Conservation (phyloP, 2,113 vertebrate species). For the Actinemys pallida region DNA sequence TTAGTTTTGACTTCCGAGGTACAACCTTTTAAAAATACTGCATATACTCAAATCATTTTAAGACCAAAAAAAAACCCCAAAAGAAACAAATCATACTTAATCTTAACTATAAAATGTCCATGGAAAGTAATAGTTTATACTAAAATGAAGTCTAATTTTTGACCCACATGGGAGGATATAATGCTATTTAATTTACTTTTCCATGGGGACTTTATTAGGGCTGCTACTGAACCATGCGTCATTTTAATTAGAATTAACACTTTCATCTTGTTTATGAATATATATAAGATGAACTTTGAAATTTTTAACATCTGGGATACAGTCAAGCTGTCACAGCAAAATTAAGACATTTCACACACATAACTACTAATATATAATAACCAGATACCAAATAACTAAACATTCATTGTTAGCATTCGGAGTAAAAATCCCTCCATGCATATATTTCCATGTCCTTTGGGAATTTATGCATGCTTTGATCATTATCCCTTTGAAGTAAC, state of each 20-base stretch:
- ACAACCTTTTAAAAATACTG: not conserved
- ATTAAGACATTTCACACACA: conserved; percentile 75
- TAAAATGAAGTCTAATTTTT: conserved; percentile 13
- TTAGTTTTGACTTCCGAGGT: rapidly evolving
- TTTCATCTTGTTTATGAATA: conserved; percentile 77
- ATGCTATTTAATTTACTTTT: conserved; percentile 52
- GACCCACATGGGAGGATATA: conserved; percentile 7
- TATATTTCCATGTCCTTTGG: conserved; percentile 77
- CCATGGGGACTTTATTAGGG: conserved; percentile 58
- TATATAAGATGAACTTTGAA: conserved; percentile 67
- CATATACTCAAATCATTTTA: not conserved
- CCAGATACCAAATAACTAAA: conserved; percentile 80
- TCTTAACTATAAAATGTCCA: conserved; percentile 15
- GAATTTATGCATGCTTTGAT: conserved; percentile 89
- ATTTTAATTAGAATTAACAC: conserved; percentile 81
- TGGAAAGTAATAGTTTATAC: not conserved
- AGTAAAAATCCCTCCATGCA: conserved; percentile 77
- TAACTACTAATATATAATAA: conserved; percentile 67
- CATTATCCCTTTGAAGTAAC: conserved; percentile 88
- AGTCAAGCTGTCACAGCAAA: conserved; percentile 71
- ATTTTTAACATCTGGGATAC: conserved; percentile 71
- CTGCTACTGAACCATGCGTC: conserved; percentile 58
- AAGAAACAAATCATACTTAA: not conserved
- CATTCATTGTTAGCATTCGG: conserved; percentile 81
- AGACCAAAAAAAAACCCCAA: not conserved